A percentile compares a stretch with the other conserved stretches of the same genome.
Conservation (phyloP, 2,888 invertebrate species). For the Aethes cnicana region DNA sequence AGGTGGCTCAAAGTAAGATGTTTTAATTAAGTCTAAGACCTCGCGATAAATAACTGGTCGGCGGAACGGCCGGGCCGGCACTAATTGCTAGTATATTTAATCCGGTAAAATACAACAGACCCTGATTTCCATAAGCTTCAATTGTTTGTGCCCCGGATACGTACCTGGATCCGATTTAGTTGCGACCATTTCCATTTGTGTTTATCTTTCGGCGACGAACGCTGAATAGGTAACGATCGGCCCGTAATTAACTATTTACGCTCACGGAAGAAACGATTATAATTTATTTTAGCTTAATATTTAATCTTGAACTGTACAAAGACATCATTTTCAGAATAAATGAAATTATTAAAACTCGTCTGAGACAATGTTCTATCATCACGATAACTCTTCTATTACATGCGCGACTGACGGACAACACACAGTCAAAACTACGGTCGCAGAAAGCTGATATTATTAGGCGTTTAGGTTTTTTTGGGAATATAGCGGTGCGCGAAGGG, state of each 20-base stretch:
- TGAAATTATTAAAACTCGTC: too few species aligned
- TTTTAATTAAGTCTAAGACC: slow-evolving; percentile 81
- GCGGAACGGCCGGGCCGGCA: slow-evolving; percentile 61
- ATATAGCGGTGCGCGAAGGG: too few species aligned
- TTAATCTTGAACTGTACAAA: too few species aligned
- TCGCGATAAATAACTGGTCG: slow-evolving; percentile 75
- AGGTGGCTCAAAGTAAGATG: slow-evolving; percentile 73
- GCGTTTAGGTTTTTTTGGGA: too few species aligned
- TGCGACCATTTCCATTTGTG: slow-evolving; percentile 67
- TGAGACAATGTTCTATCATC: too few species aligned
- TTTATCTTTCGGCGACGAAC: slow-evolving; percentile 63
- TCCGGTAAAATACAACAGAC: slow-evolving; percentile 76
- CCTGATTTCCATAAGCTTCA: slow-evolving; percentile 81
- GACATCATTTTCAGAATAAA: too few species aligned
- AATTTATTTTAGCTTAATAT: neutral
- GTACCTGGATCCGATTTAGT: slow-evolving; percentile 71
- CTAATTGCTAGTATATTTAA: slow-evolving; percentile 81
- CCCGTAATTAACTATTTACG: slow-evolving; percentile 48
- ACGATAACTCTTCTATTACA: too few species aligned
- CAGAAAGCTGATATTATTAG: too few species aligned
- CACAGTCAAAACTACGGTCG: too few species aligned
- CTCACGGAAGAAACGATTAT: slow-evolving; percentile 21
- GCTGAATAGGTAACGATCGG: slow-evolving; percentile 55
- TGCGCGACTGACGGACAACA: too few species aligned
- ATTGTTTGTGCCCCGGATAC: slow-evolving; percentile 69